These are phyloP conservation scores for Drosophila tani DNA, from an alignment of 1,140 invertebrate genomes.

Conservation along the genomic window DNA sequence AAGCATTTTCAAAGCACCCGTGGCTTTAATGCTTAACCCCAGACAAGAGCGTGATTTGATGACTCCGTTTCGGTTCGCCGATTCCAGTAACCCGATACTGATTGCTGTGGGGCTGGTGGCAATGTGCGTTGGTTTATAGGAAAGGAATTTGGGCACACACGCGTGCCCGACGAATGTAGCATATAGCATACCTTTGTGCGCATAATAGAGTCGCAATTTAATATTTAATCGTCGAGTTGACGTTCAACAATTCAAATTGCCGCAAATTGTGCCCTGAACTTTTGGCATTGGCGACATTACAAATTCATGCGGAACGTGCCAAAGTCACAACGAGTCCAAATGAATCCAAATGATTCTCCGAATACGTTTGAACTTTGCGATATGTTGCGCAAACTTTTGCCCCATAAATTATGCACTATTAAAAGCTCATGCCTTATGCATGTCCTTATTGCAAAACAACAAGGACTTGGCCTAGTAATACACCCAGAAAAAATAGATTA, in stretches of 20 bases:
- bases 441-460: slow-evolving; percentile 6
- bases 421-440: slow-evolving; percentile 45
- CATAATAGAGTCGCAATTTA: slow-evolving; percentile 43
- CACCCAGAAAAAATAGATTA: neutral
- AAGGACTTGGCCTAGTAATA: neutral
- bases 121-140: slow-evolving; percentile 1
- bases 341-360: slow-evolving; percentile 47
- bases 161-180: neutral
- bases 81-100: slow-evolving; percentile 36
- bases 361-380: slow-evolving; percentile 47
- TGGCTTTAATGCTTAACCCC: slow-evolving; percentile 38
- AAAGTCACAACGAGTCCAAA: slow-evolving; percentile 52
- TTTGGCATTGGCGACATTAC: slow-evolving; percentile 53
- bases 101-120: slow-evolving; percentile 20
- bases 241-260: slow-evolving; percentile 55
- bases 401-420: slow-evolving; percentile 56
- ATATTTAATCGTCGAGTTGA: slow-evolving; percentile 48
- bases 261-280: slow-evolving; percentile 52
- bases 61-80: slow-evolving; percentile 39
- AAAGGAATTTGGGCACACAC: neutral
- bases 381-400: slow-evolving; percentile 48
- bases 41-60: slow-evolving; percentile 39
- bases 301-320: slow-evolving; percentile 65
- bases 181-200: slow-evolving; percentile 22
- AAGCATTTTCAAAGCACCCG: slow-evolving; percentile 5